Evolutionary conservation across 2,888 invertebrate species (phyloP), one percentile per base, ranked within the genome.

Genomic region (Drosophila multiciliata): DNA sequence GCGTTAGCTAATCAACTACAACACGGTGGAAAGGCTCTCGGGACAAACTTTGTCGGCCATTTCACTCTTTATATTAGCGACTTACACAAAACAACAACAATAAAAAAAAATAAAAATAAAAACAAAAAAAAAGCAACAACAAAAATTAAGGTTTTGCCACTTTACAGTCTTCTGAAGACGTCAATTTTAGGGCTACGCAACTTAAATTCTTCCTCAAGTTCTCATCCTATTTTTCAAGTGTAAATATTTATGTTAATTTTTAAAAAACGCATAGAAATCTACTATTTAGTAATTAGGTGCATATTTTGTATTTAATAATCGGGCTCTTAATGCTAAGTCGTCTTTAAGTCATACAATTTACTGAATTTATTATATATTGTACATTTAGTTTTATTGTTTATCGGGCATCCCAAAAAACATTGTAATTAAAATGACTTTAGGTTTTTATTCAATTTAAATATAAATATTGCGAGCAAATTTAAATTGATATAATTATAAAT

Each of bases 151-250:
- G 87, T 87, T 87, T 82, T 83, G 82, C 80, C 86, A 88, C 87
- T 89, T 89, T 89, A 88, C 81, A 78, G 87, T 88, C 87, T 88
- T 88, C 73, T 88, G 89, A 88, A 88, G 87, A 88, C 87, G 70
- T 76, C 81, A 57, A 72, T 78, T 77, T 80, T 77, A 73, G 82
- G 80, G 76, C 76, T 66, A 66, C 62, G 60, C 62, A 54, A 61
- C 62, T 66, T 64, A 55, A 67, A 64, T 73, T 82, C 54, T 45
- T 48, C 63, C 68, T 50, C 36, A 36, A 63, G 42, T 70, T 66
- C 15, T 48, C 36, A 36, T 35, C 58, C 66, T 61, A 73, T 68
- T 66, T 79, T 73, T 54, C 29, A 55, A 74, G 70, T 85, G 88
- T 86, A 86, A 83, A 88, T 88, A 86, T 86, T 83, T 82, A 78